Conservation (phyloP, 2,113 vertebrate genomes). For the Alouatta palliata region DNA sequence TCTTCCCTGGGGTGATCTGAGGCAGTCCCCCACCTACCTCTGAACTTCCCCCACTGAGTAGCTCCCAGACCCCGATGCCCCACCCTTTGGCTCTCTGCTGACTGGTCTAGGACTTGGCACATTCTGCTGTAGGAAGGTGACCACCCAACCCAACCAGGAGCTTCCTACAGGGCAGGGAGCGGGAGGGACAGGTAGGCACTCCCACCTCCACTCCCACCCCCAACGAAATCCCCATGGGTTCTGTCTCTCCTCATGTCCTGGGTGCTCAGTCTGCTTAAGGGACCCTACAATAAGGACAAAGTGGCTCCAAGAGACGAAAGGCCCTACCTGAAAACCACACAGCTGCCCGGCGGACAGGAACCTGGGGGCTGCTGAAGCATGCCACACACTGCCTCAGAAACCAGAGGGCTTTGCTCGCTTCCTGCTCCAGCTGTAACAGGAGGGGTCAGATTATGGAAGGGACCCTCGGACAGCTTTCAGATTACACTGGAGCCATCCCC, state of each 20-base stretch:
- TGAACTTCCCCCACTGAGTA: background rate
- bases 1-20: background rate
- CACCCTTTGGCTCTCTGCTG: too few species aligned
- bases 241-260: accelerated
- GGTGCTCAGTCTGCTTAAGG: background rate
- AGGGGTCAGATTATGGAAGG: accelerated
- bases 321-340: constrained; percentile 69
- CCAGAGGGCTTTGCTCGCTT: background rate
- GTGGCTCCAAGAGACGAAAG: background rate
- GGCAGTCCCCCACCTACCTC: background rate
- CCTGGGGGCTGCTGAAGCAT: constrained; percentile 47
- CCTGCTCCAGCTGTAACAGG: constrained; percentile 43
- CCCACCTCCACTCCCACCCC: background rate
- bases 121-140: background rate
- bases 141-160: background rate
- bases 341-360: constrained; percentile 22
- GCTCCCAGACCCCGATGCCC: background rate
- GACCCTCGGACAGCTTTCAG: background rate
- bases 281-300: background rate
- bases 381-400: constrained; percentile 37
- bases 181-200: background rate
- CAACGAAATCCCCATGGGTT: background rate
- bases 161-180: background rate
- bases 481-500: background rate
- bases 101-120: background rate